These are phyloP conservation scores for Larimichthys crocea DNA, from an alignment of 2,113 vertebrate species.

Conservation along the genomic window DNA sequence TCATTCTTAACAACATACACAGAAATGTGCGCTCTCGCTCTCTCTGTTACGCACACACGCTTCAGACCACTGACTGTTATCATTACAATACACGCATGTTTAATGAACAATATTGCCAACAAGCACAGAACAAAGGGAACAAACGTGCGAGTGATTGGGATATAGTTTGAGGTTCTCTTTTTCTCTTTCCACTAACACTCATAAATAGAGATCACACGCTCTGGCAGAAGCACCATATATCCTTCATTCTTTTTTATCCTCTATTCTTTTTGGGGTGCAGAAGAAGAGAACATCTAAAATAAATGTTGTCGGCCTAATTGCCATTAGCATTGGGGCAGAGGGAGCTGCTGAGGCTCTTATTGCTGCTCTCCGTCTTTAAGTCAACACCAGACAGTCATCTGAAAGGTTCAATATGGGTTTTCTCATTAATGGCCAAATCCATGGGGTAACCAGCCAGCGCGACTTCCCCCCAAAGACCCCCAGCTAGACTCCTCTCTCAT, in stretches of 20 bases:
- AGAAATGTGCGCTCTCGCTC: constrained; percentile 59
- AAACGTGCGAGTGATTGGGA: constrained; percentile 74
- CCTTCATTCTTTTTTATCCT: constrained; percentile 81
- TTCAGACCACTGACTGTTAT: constrained; percentile 78
- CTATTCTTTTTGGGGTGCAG: constrained; percentile 77
- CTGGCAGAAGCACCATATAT: constrained; percentile 58
- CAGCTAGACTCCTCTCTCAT: constrained; percentile 82
- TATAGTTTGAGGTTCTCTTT: constrained; percentile 67
- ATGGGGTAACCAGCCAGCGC: constrained; percentile 74
- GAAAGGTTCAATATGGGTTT: constrained; percentile 85
- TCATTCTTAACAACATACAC: constrained; percentile 78
- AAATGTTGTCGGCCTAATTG: constrained; percentile 84
- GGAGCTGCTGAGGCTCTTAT: constrained; percentile 70
- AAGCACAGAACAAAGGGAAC: constrained; percentile 80
- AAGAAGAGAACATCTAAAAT: constrained; percentile 79
- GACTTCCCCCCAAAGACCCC: constrained; percentile 66
- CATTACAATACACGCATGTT: constrained; percentile 82
- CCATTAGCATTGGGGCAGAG: constrained; percentile 79
- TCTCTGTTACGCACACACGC: constrained; percentile 33
- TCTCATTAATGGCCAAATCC: constrained; percentile 85
- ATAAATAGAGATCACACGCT: constrained; percentile 81
- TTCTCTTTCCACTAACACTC: constrained; percentile 72
- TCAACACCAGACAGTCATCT: constrained; percentile 82
- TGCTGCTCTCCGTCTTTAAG: constrained; percentile 76
- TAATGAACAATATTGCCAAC: constrained; percentile 83